Evolutionary conservation across 2,888 invertebrate genomes (phyloP), one percentile per base, ranked within the genome.

Genomic region (Scaptomyza parva): DNA sequence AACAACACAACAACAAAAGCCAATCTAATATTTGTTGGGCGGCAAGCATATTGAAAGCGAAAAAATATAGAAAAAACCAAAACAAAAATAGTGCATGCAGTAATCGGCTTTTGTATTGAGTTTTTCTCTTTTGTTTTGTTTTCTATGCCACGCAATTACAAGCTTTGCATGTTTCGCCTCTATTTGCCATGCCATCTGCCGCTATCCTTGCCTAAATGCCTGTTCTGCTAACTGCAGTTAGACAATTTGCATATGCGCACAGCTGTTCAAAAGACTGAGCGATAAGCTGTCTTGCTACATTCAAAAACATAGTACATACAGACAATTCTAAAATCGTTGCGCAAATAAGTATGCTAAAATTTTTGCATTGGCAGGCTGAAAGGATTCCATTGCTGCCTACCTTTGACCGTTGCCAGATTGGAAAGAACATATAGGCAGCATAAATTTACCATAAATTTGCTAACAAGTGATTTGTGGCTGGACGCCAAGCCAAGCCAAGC

Each of bases 361-460:
- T 76, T 75, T 53, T 64, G 59, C 57, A 76, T 74, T 59, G 58
- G 48, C 61, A 57, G 48, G 22, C 43, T 47, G 54, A 57, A 65
- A 54, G 60, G 55, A 53, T 54, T 62, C 45, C 35, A 28, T 6
- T 33, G 70, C 4, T 33, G 75, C 47, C 52, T 45, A 60, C 76
- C 76, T 75, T 35, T 45, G 35, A 17, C 45, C 47, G 65, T 60
- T 73, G 76, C 57, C 65, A 57, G 45, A 28, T 41, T n/a, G 51
- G 47, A 39, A 65, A 69, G 70, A 75, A 88, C 80, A 85, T 64
- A 83, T 88, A 85, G 86, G 88, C 88, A 86, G 78, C 89, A 88
- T 88, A 88, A 89, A 88, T 88, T 88, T 77, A 83, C 87, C 73
- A 89, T 88, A 89, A 88, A 89, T 89, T 89, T 85, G 76, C 75